phyloP scores from a whole-genome alignment of 2,797 vertebrate genomes.

The Paguma larvata region DNA sequence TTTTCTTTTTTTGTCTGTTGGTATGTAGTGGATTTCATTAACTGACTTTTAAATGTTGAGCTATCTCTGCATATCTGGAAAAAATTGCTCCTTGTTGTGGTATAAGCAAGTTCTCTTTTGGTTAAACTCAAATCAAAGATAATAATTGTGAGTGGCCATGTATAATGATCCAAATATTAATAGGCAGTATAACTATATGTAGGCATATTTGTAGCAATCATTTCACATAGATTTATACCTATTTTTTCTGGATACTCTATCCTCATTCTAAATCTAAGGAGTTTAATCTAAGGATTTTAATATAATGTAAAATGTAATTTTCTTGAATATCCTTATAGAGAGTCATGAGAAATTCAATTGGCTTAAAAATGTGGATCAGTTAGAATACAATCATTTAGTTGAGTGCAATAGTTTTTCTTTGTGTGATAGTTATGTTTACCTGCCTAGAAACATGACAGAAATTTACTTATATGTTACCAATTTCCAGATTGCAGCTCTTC shows the following conservation, averaged over 20 bases:
- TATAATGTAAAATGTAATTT: not conserved
- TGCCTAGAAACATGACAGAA: not conserved
- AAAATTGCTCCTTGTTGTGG: not conserved
- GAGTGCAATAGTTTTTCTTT: not conserved
- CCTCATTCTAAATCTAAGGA: conserved; percentile 8
- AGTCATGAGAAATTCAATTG: not conserved
- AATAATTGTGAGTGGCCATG: not conserved
- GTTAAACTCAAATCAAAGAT: not conserved
- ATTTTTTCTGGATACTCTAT: not conserved
- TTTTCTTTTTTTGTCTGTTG: not conserved
- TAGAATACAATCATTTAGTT: not conserved
- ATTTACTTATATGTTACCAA: not conserved
- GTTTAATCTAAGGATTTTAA: not conserved
- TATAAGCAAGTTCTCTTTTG: not conserved
- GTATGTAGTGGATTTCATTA: not conserved
- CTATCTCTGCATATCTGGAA: not conserved
- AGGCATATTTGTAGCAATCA: not conserved
- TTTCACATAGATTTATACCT: not conserved
- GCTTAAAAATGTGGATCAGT: not conserved
- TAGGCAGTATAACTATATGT: no score
- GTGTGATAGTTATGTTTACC: not conserved
- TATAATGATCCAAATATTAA: not conserved
- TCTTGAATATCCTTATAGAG: not conserved
- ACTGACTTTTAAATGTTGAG: not conserved
- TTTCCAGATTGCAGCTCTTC: not conserved